Conservation (phyloP, 2,797 vertebrate genomes). For the Oreortyx pictus region DNA sequence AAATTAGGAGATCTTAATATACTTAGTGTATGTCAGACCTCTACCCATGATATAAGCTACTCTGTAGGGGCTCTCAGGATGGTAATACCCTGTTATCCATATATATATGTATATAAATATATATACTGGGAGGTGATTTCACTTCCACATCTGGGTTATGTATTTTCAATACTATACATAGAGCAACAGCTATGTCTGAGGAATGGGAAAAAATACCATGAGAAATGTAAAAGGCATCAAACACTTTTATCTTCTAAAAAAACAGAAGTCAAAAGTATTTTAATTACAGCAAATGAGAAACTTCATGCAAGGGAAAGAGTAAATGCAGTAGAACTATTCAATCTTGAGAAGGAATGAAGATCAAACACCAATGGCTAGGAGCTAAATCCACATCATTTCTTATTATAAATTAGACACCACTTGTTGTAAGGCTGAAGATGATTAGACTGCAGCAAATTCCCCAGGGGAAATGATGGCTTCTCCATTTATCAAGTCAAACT, state of each 20-base stretch:
- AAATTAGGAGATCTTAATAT: not conserved
- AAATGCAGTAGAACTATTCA: not conserved
- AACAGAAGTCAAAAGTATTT: not conserved
- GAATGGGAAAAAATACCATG: not conserved
- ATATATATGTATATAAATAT: not conserved
- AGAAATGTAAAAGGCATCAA: not conserved
- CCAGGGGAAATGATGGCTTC: not conserved
- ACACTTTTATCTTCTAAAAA: not conserved
- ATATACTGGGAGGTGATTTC: not conserved
- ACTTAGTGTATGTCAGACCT: fast-evolving
- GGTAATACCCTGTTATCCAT: not conserved
- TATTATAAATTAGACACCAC: not conserved
- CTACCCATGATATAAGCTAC: not conserved
- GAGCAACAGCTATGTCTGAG: not conserved
- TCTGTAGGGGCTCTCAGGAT: not conserved
- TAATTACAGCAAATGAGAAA: not conserved
- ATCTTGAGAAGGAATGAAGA: not conserved
- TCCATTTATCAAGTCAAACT: not conserved
- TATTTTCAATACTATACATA: not conserved
- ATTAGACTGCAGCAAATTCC: not conserved
- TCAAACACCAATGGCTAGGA: not conserved
- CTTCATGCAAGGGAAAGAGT: not conserved
- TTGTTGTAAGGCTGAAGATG: not conserved
- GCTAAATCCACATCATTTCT: not conserved
- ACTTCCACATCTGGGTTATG: not conserved